phyloP scores from a whole-genome alignment of 1,140 invertebrate species.

The Drosophila sechellia region DNA sequence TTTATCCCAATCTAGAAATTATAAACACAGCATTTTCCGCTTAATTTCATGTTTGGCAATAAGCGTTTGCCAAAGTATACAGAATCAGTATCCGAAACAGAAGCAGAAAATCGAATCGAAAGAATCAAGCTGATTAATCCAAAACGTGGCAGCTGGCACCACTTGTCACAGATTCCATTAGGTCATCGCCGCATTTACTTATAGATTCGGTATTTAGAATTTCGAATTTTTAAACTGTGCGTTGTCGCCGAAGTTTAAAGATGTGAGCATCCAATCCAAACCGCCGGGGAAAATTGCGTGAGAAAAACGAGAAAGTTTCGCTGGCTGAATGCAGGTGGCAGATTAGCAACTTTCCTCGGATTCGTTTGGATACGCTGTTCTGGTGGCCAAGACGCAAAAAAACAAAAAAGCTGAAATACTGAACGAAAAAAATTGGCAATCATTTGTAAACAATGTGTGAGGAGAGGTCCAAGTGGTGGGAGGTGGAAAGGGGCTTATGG shows the following conservation, averaged over 20 bases:
- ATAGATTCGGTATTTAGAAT: constrained; percentile 24
- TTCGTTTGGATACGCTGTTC: constrained; percentile 22
- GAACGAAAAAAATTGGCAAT: constrained; percentile 71
- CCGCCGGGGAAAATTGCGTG: constrained; percentile 37
- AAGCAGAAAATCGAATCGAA: constrained; percentile 26
- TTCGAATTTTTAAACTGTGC: constrained; percentile 46
- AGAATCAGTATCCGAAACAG: constrained; percentile 1
- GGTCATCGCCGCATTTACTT: constrained; percentile 76
- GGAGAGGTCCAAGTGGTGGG: constrained; percentile 15
- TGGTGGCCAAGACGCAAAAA: constrained; percentile 1
- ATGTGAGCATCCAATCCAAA: constrained; percentile 13
- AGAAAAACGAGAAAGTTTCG: constrained; percentile 73
- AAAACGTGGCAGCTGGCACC: constrained; percentile 71
- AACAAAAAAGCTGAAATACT: background rate
- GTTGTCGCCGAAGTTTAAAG: constrained; percentile 16
- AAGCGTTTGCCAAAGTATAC: constrained; percentile 21
- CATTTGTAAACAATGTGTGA: constrained; percentile 78
- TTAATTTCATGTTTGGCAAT: constrained; percentile 11
- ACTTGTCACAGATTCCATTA: constrained; percentile 79
- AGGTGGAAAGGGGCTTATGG: background rate
- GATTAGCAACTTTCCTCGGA: constrained; percentile 67
- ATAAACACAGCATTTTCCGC: constrained; percentile 19
- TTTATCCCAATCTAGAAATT: constrained; percentile 30
- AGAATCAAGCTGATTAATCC: constrained; percentile 73
- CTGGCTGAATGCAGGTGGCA: constrained; percentile 41